Conservation (phyloP, 2,113 vertebrate species). For the Suncus etruscus region DNA sequence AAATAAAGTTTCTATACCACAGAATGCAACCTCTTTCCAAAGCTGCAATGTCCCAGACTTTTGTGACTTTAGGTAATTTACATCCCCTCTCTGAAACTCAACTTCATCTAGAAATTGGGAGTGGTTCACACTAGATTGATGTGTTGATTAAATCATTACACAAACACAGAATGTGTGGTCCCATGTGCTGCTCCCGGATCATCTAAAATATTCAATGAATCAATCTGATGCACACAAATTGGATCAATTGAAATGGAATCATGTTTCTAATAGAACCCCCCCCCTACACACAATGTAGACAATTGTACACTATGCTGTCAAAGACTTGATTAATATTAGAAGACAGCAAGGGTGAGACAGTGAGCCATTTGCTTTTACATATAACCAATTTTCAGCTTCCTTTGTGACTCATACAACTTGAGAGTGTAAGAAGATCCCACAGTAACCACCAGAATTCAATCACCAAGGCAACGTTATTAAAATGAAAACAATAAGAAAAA, state of each 20-base stretch:
- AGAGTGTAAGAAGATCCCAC: neutral
- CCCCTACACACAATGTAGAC: neutral
- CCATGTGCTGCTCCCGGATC: neutral
- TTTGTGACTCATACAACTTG: neutral
- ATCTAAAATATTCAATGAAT: neutral
- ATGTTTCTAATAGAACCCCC: neutral
- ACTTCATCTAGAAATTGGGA: neutral
- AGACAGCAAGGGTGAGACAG: neutral
- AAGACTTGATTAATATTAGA: neutral
- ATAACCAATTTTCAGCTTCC: neutral
- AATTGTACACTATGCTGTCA: neutral
- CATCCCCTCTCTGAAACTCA: neutral
- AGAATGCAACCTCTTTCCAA: neutral
- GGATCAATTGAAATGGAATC: neutral
- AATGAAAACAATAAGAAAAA: neutral
- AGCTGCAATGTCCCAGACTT: neutral
- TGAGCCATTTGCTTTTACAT: neutral
- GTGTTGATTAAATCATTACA: neutral
- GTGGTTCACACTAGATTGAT: neutral
- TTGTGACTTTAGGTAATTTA: neutral
- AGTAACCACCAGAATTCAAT: neutral
- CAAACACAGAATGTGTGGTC: neutral
- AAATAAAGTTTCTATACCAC: neutral
- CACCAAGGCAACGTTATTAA: conserved; percentile 24
- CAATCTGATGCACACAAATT: neutral